These are phyloP conservation scores for Onychostoma macrolepis DNA, from an alignment of 2,113 vertebrate species.

Conservation along the genomic window DNA sequence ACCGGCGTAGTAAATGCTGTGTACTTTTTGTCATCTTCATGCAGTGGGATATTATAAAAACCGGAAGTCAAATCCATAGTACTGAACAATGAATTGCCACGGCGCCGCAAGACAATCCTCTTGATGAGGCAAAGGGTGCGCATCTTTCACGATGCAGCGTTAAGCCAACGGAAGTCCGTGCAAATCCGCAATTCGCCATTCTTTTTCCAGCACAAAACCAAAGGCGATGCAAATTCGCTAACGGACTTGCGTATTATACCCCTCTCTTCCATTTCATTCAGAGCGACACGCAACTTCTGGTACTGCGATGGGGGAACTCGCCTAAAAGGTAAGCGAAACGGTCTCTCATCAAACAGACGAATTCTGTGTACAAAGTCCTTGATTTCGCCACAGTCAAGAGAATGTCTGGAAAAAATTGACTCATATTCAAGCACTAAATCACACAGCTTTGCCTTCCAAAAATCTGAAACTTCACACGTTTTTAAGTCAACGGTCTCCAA, in stretches of 20 bases:
- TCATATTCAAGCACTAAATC: too few relatives aligned
- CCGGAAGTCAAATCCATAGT: slow-evolving; percentile 1
- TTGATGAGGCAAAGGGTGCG: too few relatives aligned
- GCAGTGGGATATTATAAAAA: slow-evolving; percentile 10
- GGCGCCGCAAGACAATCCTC: background rate
- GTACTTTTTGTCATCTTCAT: background rate
- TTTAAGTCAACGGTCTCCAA: too few relatives aligned
- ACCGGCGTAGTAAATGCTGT: background rate
- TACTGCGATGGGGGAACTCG: slow-evolving; percentile 11
- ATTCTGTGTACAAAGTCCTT: slow-evolving; percentile 33
- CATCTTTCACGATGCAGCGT: too few relatives aligned
- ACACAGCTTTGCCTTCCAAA: too few relatives aligned
- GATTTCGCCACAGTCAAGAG: slow-evolving; percentile 23
- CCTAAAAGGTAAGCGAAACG: background rate
- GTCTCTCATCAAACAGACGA: background rate
- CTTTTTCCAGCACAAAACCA: too few relatives aligned
- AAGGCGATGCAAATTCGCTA: too few relatives aligned
- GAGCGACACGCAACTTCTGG: slow-evolving; percentile 2
- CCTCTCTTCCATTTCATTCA: too few relatives aligned
- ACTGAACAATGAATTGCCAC: background rate
- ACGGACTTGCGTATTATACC: too few relatives aligned
- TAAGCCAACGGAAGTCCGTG: too few relatives aligned
- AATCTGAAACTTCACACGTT: too few relatives aligned
- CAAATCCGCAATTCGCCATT: too few relatives aligned
- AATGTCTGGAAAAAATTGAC: slow-evolving; percentile 39